Conservation (phyloP, 2,113 vertebrate genomes). For the Cebidichthys violaceus region DNA sequence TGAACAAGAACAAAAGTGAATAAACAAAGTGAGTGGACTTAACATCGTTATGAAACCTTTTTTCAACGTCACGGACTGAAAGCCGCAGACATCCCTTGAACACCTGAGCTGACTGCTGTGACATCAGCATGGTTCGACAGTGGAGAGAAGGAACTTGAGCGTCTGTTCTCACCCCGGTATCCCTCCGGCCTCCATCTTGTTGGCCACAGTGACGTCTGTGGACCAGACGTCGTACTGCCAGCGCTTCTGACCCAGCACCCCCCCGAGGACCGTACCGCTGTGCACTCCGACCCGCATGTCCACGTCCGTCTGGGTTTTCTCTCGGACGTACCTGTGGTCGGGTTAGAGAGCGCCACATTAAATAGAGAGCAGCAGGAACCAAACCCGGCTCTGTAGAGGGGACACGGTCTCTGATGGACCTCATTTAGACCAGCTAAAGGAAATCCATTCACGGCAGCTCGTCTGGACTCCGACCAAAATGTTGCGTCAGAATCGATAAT, state of each 20-base stretch:
- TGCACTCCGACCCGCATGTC: constrained; percentile 98
- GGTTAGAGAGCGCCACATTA: not conserved
- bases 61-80: not conserved
- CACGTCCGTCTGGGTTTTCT: constrained; percentile 93
- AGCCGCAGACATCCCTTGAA: not conserved
- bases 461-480: not conserved
- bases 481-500: not conserved
- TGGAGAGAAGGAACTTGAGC: not conserved
- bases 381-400: not conserved
- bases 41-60: not conserved
- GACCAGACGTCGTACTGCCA: constrained; percentile 99
- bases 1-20: not conserved
- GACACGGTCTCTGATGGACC: not conserved
- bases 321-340: constrained; percentile 88
- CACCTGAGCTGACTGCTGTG: not conserved
- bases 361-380: not conserved
- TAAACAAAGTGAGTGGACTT: not conserved
- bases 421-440: not conserved
- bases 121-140: not conserved
- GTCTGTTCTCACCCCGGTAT: constrained; percentile 88
- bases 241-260: constrained; percentile 94
- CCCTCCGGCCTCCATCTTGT: constrained; percentile 97
- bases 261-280: constrained; percentile 93
- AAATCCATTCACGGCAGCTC: constrained; percentile 3
- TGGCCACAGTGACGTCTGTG: constrained; percentile 94